Base-by-base conservation (phyloP, 2,888 invertebrate species). In the Allacma fusca region DNA sequence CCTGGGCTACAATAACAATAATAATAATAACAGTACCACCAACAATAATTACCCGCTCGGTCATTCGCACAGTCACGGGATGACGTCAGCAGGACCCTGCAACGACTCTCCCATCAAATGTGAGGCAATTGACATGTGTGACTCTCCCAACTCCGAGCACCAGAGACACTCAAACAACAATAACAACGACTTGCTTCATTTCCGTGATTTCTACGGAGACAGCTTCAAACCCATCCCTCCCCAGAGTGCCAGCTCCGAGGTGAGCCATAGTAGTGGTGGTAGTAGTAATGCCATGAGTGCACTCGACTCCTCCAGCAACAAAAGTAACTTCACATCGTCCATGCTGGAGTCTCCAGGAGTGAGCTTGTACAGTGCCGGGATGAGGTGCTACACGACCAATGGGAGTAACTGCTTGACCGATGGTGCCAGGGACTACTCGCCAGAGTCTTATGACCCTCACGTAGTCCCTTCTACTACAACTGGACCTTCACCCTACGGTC, bases 51-150 rank as follows among this genome's bases (percentile, higher is more conserved):
- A 75, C 57, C 75, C 75, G 4, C 69, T 75, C 13, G 50, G 57
- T 75, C 68, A 75, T 44, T 24, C 16, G 13, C 24, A 50, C 9
- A 34, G 34, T 34, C 50, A 50, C 16, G 50, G 50, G 50, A 50
- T 50, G 19, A 7, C 40, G 26, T n/a, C 74, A 43, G 65, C 43
- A 23, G 34, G 75, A 21, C 29, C 44, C n/a, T 40, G 74, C 34
- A 65, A 40, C 12, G 57, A 69, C 19, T 24, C 67, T n/a, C 29
- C 43, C 9, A 76, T 79, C 23, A 79, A 79, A 69, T 79, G 79
- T 74, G 76, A 79, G 62, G 73, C 70, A 26, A 76, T 65, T 64
- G 65, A 75, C 34, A 65, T 70, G 76, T 70, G 78, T 29, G 78
- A 75, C 57, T 71, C 75, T 16, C 71, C 73, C 2, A 62, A 9